Conservation (phyloP, 2,888 invertebrate species). For the Melanotus villosus region DNA sequence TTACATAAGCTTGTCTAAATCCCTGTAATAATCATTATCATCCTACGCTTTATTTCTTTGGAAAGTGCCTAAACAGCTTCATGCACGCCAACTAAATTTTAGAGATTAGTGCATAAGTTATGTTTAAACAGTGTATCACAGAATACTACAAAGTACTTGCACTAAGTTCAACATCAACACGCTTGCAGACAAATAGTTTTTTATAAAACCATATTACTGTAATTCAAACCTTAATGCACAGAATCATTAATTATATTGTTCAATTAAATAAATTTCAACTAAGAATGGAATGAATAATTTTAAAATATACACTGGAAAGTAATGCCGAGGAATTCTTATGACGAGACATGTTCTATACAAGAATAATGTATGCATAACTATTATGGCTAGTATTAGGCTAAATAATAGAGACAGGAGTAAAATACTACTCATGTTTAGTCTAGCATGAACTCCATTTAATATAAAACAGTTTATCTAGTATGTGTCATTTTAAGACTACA, state of each 20-base stretch:
- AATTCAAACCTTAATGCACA: neutral
- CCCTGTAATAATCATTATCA: slow-evolving; percentile 21
- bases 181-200: slow-evolving; percentile 13
- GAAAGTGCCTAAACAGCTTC: slow-evolving; percentile 14
- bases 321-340: too few species aligned
- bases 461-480: too few species aligned
- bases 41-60: slow-evolving; percentile 12
- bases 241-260: neutral
- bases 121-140: slow-evolving; percentile 42
- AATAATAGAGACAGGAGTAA: too few species aligned
- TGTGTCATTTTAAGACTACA: too few species aligned
- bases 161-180: slow-evolving; percentile 29
- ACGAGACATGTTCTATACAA: too few species aligned
- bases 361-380: too few species aligned
- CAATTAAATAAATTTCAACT: too few species aligned
- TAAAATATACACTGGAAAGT: too few species aligned
- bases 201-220: slow-evolving; percentile 13
- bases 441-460: too few species aligned
- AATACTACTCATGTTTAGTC: too few species aligned
- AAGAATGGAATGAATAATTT: too few species aligned
- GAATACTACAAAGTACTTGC: slow-evolving; percentile 40
- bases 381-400: too few species aligned
- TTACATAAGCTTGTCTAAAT: slow-evolving; percentile 11
- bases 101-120: slow-evolving; percentile 32
- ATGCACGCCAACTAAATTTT: slow-evolving; percentile 26